Percentiles rank a stretch among this genome's conserved stretches.
Evolutionary conservation across 2,797 vertebrate species (phyloP).

Genomic region (Pangasius macronema): DNA sequence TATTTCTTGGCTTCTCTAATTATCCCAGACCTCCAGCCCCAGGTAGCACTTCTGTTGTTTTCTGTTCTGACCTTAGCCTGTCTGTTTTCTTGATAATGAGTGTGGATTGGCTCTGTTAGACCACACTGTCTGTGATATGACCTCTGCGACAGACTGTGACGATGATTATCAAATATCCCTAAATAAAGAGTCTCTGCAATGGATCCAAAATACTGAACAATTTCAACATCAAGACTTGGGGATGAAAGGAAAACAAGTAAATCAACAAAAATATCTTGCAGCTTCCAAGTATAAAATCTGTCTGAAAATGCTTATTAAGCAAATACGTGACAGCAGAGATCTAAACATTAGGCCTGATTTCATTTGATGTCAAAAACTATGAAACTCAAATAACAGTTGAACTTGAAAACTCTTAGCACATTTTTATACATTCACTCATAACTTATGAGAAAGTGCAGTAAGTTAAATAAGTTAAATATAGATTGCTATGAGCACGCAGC

Average conservation of each 20-base stretch:
- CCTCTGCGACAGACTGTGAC: not conserved
- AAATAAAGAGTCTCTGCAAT: not conserved
- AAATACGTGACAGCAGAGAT: not conserved
- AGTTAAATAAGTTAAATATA: not conserved
- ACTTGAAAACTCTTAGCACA: not conserved
- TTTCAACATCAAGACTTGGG: not conserved
- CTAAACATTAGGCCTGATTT: not conserved
- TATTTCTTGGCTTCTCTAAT: constrained; percentile 23
- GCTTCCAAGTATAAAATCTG: not conserved
- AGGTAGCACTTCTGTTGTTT: constrained; percentile 10
- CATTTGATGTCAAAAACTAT: not conserved
- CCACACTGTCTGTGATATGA: not conserved
- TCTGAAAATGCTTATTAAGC: not conserved
- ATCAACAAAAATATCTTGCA: not conserved
- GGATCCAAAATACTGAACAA: not conserved
- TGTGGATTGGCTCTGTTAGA: constrained; percentile 3
- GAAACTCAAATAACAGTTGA: not conserved
- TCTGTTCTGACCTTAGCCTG: not conserved
- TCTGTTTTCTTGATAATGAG: constrained; percentile 12
- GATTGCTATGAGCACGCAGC: not conserved
- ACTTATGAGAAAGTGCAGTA: not conserved
- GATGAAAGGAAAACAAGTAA: not conserved
- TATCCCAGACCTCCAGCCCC: constrained; percentile 13
- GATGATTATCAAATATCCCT: not conserved
- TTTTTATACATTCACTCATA: not conserved